Evolutionary conservation across 2,888 invertebrate species (phyloP), one percentile per base, ranked within the genome.

Genomic region (Tetropium fuscum): DNA sequence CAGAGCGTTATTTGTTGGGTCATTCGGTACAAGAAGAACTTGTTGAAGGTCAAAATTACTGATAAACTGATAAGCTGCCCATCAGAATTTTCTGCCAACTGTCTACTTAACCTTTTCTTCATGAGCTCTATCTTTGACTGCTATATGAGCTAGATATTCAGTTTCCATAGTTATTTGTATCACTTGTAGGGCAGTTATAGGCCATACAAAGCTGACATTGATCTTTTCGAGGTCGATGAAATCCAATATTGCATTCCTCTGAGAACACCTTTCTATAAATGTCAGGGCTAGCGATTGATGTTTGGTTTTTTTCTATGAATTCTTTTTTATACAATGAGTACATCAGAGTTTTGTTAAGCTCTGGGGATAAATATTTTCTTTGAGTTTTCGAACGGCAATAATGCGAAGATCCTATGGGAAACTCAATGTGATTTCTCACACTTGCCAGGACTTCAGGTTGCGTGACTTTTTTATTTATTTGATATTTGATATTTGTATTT

Each of bases 41-140:
- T 68, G 66, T 44, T 68, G 66, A 2, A 66, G 44, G 51, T 68
- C 64, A 54, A 68, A 68, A 51, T 68, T 66, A 40, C 40, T 4
- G 2, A n/a, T n/a, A n/a, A n/a, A n/a, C 2, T 7, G 7, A 36
- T 6, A 15, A 36, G 1, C 5, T 36, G 5, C 4, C 15, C 15
- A 2, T 36, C 7, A 15, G 13, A 15, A 6, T 36, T 7, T 15
- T 3, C 7, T 3, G 36, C 36, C 3, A 3, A 3, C 1, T 2
- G 16, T 16, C 16, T 36, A 15, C 16, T 16, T 13, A 7, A 3
- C 16, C 15, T 36, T 36, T 36, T 36, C 3, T 6, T 27, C 6
- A 7, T 7, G 2, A 3, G 27, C 27, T 3, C 7, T 2, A 3
- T 27, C 27, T 27, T 27, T 27, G 7, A 3, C 6, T 2, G 2